phyloP scores from a whole-genome alignment of 1,140 invertebrate genomes.

The Oscheius sp. region DNA sequence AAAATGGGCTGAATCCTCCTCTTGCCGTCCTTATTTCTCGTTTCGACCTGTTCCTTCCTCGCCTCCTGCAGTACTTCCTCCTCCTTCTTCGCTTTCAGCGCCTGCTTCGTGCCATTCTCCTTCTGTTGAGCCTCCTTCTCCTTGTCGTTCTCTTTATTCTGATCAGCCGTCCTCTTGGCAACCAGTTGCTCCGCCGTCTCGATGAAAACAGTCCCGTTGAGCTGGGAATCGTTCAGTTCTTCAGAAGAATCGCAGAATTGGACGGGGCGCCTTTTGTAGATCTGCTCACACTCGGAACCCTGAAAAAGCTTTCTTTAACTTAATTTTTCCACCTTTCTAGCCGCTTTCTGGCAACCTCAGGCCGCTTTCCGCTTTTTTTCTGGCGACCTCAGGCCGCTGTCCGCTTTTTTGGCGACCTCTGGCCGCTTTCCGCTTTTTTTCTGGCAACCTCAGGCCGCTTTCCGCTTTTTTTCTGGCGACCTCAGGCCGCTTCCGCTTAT shows the following conservation, averaged over 20 bases:
- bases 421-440: too few species aligned
- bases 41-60: slow-evolving; percentile 90
- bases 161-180: neutral
- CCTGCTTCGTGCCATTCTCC: neutral
- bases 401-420: too few species aligned
- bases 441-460: too few species aligned
- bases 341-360: too few species aligned
- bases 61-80: slow-evolving; percentile 65
- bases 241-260: neutral
- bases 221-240: neutral
- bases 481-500: too few species aligned
- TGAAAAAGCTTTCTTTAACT: neutral
- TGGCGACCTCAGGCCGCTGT: too few species aligned
- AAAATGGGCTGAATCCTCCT: slow-evolving; percentile 92
- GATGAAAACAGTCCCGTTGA: neutral
- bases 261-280: neutral
- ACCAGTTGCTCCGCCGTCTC: neutral
- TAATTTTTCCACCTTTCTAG: too few species aligned
- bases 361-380: too few species aligned
- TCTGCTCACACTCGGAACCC: neutral
- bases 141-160: neutral
- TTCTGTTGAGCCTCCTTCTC: neutral
- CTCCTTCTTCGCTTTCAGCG: neutral
- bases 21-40: slow-evolving; percentile 84
- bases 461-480: too few species aligned